Base-by-base conservation (phyloP, 2,888 invertebrate species). In the Spodoptera picta region DNA sequence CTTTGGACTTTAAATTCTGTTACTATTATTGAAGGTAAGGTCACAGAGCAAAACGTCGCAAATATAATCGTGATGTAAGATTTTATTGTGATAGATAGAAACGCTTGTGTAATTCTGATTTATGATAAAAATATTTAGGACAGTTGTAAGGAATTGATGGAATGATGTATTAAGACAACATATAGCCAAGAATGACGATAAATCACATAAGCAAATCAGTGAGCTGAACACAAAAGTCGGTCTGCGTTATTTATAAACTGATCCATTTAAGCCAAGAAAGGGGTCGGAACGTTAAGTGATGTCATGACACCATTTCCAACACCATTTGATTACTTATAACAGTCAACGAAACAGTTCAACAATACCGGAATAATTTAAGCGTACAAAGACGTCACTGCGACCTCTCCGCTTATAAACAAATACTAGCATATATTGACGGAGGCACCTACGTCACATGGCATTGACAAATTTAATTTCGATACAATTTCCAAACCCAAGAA, bases 381-480 rank as follows among this genome's bases (percentile, higher is more conserved):
- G 24, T n/a, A 57, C 49, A 60, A 80, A 73, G 74, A 80, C 75
- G 74, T 71, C 75, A 71, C 55, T 12, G 27, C 56, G 53, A 54
- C 62, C 66, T 61, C 50, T 47, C 59, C 54, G 58, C 36, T 36
- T 36, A 60, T 65, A 51, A 75, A 77, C 77, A 79, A 80, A 82
- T 77, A 83, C 65, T 57, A 62, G 56, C 57, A 66, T 60, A 64
- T 69, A 61, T 59, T 63, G 69, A 71, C 76, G 77, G 75, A 66
- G 75, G 70, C 60, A 57, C 1, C 51, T 54, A 69, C 81, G 82
- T 80, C 83, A 81, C 54, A 46, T 54, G 74, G 65, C 79, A 79
- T 71, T 81, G 79, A 79, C 77, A 74, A 73, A 65, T 75, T 73
- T 64, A 71, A 67, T 56, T 55, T 65, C 45, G 52, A 59, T 51